A percentile compares a stretch with the other conserved stretches of the same genome.
phyloP scores from a whole-genome alignment of 2,113 vertebrate species.

The Macrotus californicus region DNA sequence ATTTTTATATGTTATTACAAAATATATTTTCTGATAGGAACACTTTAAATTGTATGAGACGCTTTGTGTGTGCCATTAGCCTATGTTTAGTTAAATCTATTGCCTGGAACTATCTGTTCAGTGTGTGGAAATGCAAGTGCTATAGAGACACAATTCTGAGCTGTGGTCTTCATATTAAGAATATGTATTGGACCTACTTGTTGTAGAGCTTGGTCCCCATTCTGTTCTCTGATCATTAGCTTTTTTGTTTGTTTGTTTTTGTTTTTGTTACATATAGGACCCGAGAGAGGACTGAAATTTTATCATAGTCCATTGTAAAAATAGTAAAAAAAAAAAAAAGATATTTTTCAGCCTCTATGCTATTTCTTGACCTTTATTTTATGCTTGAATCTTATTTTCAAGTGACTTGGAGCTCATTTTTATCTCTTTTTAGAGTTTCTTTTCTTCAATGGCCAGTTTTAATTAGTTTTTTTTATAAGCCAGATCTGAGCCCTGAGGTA shows the following conservation, averaged over 20 bases:
- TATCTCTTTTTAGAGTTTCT: neutral
- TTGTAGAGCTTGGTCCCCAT: neutral
- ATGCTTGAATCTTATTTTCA: neutral
- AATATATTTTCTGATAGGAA: neutral
- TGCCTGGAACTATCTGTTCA: neutral
- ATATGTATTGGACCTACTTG: neutral
- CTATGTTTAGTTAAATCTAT: neutral
- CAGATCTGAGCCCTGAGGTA: neutral
- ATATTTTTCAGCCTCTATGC: neutral
- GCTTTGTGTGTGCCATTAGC: neutral
- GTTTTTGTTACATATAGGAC: neutral
- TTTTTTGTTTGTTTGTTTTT: neutral
- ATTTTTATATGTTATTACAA: conserved; percentile 12
- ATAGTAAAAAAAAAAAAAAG: neutral
- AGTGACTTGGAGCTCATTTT: conserved; percentile 22
- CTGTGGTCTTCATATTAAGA: neutral
- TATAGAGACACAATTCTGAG: neutral
- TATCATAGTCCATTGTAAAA: neutral
- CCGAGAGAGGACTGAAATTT: neutral
- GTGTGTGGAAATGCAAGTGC: neutral
- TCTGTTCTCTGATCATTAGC: neutral
- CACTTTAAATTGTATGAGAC: neutral
- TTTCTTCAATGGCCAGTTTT: conserved; percentile 25
- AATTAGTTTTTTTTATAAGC: neutral
- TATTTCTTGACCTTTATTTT: neutral